phyloP scores from a whole-genome alignment of 2,888 invertebrate genomes.

The Cheiracanthium punctorium region DNA sequence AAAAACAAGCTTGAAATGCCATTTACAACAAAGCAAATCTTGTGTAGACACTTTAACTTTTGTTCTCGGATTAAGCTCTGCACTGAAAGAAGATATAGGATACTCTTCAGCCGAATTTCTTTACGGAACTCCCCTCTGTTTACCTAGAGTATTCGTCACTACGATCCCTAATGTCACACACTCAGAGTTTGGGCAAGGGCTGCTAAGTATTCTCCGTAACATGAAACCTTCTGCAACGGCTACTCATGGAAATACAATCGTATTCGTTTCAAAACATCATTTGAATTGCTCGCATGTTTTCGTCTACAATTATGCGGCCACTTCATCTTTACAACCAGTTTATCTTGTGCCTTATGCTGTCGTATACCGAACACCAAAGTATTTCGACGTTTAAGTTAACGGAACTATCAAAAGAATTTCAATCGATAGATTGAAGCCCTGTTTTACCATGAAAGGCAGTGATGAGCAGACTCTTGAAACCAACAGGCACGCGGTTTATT shows the following conservation, averaged over 20 bases:
- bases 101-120: conserved; percentile 20
- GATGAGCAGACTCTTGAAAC: too few relatives aligned
- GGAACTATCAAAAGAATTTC: conserved; percentile 11
- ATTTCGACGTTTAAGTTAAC: conserved; percentile 2
- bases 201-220: too few relatives aligned
- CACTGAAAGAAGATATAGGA: too few relatives aligned
- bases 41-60: conserved; percentile 8
- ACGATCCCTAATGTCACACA: conserved; percentile 9
- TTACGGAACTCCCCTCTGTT: not conserved
- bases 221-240: too few relatives aligned
- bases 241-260: too few relatives aligned
- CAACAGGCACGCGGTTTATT: too few relatives aligned
- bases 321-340: conserved; percentile 33
- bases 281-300: conserved; percentile 23
- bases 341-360: conserved; percentile 19
- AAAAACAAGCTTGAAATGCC: too few relatives aligned
- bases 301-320: conserved; percentile 24
- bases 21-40: too few relatives aligned
- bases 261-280: conserved; percentile 4
- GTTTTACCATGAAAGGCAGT: not conserved
- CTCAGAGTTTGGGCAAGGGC: conserved; percentile 19
- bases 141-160: conserved; percentile 19
- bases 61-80: not conserved
- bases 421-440: conserved; percentile 1
- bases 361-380: not conserved